Base-by-base conservation (phyloP, 2,113 vertebrate genomes). In the Gobiocypris rarus region DNA sequence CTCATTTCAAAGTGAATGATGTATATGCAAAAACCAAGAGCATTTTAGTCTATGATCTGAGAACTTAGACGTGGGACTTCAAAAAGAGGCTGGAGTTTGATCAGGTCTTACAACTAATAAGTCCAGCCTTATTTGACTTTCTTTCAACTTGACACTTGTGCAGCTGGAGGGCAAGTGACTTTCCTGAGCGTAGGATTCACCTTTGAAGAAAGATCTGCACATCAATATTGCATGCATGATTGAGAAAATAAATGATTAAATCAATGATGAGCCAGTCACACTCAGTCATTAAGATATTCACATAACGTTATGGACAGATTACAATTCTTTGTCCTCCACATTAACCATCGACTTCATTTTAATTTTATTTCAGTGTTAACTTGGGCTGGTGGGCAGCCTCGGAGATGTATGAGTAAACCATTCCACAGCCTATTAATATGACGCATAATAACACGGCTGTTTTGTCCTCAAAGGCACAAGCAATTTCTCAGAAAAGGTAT, bases 201-300 rank as follows among this genome's bases (percentile, higher is more conserved):
- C 26, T 54, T 26, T 69, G 24, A 56, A 70, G 61, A 26, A 69
- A 84, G 50, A 61, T 15, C 31, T 70, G 54, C 67, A 43, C 75
- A 15, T 41, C 76, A 78, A 48, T 73, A 73, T 15, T 73, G 70
- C 70, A 45, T 73, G 70, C 70, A 73, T 73, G 70, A 73, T 73
- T 45, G 41, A 45, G 41, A 26, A 73, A 26, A 73, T 73, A 73
- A 73, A 73, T 24, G 67, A 43, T 43, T 43, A 2, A 22, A 71
- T 71, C 69, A 45, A 71, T 45, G 69, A 73, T 14, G 69, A 26
- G 6, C 41, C 38, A 14, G 69, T 73, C 41, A 73, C 41, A 73
- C 38, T 71, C 10, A 24, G 13, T 43, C 38, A 43, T 45, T 71
- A 71, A 45, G 69, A 45, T 71, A 71, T 45, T 71, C 22, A 24